Evolutionary conservation across 1,140 invertebrate genomes (phyloP).

Genomic region (Belonocnema kinseyi): DNA sequence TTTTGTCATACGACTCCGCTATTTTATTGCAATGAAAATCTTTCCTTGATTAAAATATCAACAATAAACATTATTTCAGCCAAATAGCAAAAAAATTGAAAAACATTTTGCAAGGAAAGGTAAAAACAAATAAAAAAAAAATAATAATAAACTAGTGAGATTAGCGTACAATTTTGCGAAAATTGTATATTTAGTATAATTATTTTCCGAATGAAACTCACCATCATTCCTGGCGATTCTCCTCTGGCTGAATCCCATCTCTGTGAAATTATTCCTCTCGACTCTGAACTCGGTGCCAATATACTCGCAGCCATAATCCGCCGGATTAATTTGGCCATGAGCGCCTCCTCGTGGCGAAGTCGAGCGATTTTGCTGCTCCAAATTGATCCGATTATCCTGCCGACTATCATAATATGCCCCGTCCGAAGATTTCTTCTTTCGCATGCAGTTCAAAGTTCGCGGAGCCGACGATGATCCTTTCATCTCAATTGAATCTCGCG

Average conservation of each 20-base stretch:
- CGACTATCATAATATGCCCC: neutral
- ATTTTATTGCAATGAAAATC: too few species aligned
- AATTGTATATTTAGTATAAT: too few species aligned
- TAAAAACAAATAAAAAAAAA: too few species aligned
- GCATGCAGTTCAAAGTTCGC: slow-evolving; percentile 5
- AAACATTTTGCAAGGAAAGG: too few species aligned
- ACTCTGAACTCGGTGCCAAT: neutral
- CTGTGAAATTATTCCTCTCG: neutral
- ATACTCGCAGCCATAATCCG: slow-evolving; percentile 1
- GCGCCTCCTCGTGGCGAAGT: neutral
- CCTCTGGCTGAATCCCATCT: slow-evolving; percentile 21
- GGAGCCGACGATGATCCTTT: neutral
- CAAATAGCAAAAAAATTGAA: too few species aligned
- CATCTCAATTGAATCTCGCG: neutral
- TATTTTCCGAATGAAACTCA: slow-evolving; percentile 36
- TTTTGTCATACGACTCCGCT: too few species aligned
- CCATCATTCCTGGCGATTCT: slow-evolving; percentile 56
- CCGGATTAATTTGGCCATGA: slow-evolving; percentile 6
- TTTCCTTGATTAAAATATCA: too few species aligned
- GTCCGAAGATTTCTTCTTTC: neutral
- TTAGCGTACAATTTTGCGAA: too few species aligned
- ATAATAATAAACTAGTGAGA: too few species aligned
- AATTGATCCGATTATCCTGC: neutral
- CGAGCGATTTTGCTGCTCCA: neutral
- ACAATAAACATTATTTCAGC: too few species aligned